phyloP scores from a whole-genome alignment of 2,113 vertebrate genomes.

The Ammodytes marinus region DNA sequence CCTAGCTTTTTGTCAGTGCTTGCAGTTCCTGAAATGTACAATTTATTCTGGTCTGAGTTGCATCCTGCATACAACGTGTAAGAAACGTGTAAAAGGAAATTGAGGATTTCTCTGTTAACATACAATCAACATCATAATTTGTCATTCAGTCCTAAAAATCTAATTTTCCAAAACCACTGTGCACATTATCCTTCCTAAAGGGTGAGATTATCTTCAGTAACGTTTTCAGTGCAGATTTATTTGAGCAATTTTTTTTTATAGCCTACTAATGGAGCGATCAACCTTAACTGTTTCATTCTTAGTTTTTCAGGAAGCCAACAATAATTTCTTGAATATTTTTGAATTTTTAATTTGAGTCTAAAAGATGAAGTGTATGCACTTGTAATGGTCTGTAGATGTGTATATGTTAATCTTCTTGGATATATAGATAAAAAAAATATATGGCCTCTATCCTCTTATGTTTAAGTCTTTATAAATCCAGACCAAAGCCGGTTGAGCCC shows the following conservation, averaged over 20 bases:
- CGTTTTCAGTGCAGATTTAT: neutral
- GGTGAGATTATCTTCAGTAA: slow-evolving; percentile 7
- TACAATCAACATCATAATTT: neutral
- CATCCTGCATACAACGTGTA: slow-evolving; percentile 1
- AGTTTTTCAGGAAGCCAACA: slow-evolving; percentile 6
- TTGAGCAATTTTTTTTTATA: neutral
- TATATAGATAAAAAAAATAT: slow-evolving; percentile 30
- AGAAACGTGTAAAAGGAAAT: neutral
- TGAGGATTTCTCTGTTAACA: neutral
- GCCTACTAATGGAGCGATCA: neutral
- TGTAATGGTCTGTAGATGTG: neutral
- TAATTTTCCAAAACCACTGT: slow-evolving; percentile 13
- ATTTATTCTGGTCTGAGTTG: neutral
- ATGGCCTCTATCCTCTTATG: neutral
- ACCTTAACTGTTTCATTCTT: neutral
- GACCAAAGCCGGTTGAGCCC: slow-evolving; percentile 45
- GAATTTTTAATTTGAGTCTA: neutral
- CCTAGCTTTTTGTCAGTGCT: neutral
- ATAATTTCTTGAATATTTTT: neutral
- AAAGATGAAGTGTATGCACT: neutral
- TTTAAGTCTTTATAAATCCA: slow-evolving; percentile 49
- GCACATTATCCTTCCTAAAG: slow-evolving; percentile 6
- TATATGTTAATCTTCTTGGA: neutral
- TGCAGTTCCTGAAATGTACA: neutral
- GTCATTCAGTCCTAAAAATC: neutral